Percentiles rank a stretch among this genome's conserved stretches.
Conservation (phyloP, 2,888 invertebrate genomes). For the Brenthis daphne region DNA sequence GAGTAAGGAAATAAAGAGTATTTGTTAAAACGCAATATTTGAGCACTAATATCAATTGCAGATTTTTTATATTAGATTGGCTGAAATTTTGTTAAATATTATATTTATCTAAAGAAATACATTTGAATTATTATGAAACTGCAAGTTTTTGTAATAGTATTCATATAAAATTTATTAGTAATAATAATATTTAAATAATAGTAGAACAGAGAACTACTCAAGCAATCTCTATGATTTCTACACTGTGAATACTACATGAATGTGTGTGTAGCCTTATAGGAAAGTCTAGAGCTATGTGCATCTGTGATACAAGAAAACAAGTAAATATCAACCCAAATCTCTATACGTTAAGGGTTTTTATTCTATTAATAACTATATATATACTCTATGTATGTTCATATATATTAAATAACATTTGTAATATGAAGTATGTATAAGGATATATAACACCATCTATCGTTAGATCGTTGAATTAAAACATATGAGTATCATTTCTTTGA, state of each 20-base stretch:
- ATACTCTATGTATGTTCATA: not conserved
- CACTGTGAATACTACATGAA: constrained; percentile 11
- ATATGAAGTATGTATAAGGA: not conserved
- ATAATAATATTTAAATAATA: not conserved
- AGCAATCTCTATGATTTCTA: constrained; percentile 12
- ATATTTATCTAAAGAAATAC: too few species aligned
- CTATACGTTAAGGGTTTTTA: constrained; percentile 1
- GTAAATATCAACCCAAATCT: not conserved
- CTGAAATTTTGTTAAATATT: too few species aligned
- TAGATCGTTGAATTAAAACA: not conserved
- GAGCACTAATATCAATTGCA: too few species aligned
- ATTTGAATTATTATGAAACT: too few species aligned
- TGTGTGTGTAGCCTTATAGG: constrained; percentile 38
- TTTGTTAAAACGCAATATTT: too few species aligned
- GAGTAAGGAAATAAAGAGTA: too few species aligned
- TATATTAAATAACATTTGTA: not conserved
- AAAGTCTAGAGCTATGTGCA: constrained; percentile 31
- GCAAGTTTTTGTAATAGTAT: too few species aligned
- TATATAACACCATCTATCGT: constrained; percentile 10
- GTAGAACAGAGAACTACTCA: not conserved
- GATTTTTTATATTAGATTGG: too few species aligned
- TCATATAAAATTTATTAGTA: too few species aligned
- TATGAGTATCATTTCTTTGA: constrained; percentile 16
- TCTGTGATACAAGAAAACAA: constrained; percentile 20
- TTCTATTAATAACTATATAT: too few species aligned